Conservation (phyloP, 2,797 vertebrate genomes). For the Crypturellus tataupa region DNA sequence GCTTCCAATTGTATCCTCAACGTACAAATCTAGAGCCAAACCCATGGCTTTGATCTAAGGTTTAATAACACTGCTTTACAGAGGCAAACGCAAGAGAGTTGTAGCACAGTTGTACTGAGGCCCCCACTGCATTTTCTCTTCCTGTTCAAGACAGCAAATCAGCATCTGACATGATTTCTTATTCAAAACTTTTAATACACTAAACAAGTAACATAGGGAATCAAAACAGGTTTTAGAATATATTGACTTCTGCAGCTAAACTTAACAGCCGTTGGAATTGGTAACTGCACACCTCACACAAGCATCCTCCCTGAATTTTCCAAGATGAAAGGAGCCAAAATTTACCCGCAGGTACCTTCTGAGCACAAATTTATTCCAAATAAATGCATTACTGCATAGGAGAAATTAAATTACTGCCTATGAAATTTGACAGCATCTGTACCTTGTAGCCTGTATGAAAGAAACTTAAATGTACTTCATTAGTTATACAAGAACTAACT, state of each 20-base stretch:
- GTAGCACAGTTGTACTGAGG: not conserved
- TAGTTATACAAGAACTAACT: not conserved
- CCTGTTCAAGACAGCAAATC: not conserved
- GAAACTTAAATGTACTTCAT: too few species aligned
- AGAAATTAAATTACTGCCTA: not conserved
- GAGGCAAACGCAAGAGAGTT: not conserved
- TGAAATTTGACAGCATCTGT: not conserved
- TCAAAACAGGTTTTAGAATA: not conserved
- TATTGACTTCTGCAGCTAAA: not conserved
- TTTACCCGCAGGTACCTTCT: not conserved
- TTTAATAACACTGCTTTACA: not conserved
- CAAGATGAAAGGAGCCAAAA: not conserved
- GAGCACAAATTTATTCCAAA: not conserved
- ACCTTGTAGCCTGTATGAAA: not conserved
- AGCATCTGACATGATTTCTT: not conserved
- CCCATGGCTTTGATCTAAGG: not conserved
- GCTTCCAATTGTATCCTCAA: not conserved
- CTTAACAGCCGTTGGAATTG: not conserved
- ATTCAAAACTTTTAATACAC: not conserved
- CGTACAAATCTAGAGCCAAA: not conserved
- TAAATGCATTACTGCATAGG: not conserved
- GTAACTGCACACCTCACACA: not conserved
- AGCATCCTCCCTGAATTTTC: not conserved
- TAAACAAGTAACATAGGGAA: not conserved
- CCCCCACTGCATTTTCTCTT: not conserved